Evolutionary conservation across 2,113 vertebrate genomes (phyloP).

Genomic region (human (Homo sapiens)): DNA sequence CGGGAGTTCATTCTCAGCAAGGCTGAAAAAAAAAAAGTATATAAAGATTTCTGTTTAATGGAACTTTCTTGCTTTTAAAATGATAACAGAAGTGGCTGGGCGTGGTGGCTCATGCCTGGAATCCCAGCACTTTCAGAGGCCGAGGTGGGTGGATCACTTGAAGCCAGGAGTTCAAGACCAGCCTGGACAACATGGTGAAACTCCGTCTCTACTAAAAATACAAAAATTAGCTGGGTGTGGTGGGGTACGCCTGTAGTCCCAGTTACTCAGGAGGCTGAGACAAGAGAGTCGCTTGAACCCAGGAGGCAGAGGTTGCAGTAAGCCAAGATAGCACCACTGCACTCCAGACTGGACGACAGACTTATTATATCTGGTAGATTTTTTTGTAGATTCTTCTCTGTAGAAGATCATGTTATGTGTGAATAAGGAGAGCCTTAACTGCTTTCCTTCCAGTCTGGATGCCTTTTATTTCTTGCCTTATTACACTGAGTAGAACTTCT

Average conservation of each 20-base stretch:
- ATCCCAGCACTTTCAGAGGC: background rate
- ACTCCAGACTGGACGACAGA: background rate
- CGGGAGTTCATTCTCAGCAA: no score
- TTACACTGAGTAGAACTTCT: constrained; percentile 1
- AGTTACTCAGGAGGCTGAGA: background rate
- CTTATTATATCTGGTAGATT: no score
- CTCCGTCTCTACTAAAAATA: background rate
- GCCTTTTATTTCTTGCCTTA: background rate
- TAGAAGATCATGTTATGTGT: background rate
- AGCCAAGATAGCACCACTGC: background rate
- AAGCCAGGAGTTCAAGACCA: background rate
- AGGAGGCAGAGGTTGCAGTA: background rate
- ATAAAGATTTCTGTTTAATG: background rate
- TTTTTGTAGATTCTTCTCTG: no score
- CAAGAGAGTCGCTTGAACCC: background rate
- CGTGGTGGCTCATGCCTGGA: background rate
- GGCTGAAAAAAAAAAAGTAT: background rate
- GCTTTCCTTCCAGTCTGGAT: background rate
- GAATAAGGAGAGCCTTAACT: background rate
- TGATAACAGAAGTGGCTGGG: background rate
- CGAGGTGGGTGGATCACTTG: background rate
- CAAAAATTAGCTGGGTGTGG: background rate
- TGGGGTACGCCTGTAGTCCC: background rate
- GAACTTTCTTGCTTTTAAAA: background rate
- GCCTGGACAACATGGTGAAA: background rate